phyloP scores from a whole-genome alignment of 2,888 invertebrate species.

The Allolobophora icterica region DNA sequence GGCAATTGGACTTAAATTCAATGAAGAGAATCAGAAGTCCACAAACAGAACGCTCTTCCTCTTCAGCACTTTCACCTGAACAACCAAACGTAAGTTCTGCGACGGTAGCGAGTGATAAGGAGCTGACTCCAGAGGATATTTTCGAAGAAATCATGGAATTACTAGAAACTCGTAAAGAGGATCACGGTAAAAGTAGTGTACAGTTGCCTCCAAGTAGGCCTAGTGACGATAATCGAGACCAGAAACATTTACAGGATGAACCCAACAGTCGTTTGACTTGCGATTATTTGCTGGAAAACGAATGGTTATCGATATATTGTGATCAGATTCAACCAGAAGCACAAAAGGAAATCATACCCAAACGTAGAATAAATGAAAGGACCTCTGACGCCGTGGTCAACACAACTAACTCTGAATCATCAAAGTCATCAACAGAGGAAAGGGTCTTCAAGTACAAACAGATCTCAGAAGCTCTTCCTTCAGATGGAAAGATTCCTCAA shows the following conservation, averaged over 20 bases:
- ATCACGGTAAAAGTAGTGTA: background rate
- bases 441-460: background rate
- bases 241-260: background rate
- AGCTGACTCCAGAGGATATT: constrained; percentile 22
- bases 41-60: background rate
- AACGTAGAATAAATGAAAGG: background rate
- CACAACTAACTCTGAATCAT: background rate
- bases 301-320: background rate
- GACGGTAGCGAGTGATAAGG: background rate
- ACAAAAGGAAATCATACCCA: background rate
- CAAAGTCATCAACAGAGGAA: background rate
- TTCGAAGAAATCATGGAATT: constrained; percentile 25
- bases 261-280: background rate
- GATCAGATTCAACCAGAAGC: background rate
- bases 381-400: background rate
- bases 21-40: background rate
- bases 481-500: background rate
- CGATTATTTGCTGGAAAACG: background rate
- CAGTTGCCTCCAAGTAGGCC: background rate
- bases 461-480: background rate
- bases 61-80: background rate
- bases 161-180: background rate
- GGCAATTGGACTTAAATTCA: background rate
- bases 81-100: no score
- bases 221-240: background rate